Conservation (phyloP, 2,113 vertebrate genomes). For the Oncorhynchus tshawytscha region DNA sequence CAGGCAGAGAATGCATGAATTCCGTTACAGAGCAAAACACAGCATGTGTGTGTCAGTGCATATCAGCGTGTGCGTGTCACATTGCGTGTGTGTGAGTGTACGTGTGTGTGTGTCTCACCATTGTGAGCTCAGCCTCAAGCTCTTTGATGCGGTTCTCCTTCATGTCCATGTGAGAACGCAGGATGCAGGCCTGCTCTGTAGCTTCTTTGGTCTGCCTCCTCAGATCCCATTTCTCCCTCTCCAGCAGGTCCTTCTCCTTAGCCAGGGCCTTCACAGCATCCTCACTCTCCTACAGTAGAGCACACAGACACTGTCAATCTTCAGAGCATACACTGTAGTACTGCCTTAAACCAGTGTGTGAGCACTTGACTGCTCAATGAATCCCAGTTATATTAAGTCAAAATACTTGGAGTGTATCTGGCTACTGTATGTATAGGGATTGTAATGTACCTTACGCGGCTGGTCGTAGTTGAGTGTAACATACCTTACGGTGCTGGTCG, state of each 20-base stretch:
- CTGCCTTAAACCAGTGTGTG: not conserved
- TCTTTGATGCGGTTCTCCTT: constrained; percentile 91
- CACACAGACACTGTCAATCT: not conserved
- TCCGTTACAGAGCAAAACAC: not conserved
- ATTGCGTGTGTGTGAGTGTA: not conserved
- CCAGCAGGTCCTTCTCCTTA: constrained; percentile 85
- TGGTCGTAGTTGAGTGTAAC: too few relatives aligned
- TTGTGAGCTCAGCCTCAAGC: constrained; percentile 87
- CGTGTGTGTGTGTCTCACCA: constrained; percentile 72
- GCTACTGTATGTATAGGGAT: too few relatives aligned
- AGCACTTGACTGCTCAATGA: not conserved
- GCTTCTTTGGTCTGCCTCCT: constrained; percentile 85
- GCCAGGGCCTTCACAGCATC: constrained; percentile 83
- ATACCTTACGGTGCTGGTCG: too few relatives aligned
- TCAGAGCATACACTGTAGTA: not conserved
- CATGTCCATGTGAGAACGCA: constrained; percentile 85
- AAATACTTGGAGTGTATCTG: too few relatives aligned
- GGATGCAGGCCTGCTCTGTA: constrained; percentile 77
- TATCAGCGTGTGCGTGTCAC: not conserved
- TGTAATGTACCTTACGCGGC: too few relatives aligned
- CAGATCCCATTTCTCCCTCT: constrained; percentile 88
- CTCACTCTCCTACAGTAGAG: constrained; percentile 76
- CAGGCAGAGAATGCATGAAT: not conserved
- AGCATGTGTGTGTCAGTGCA: not conserved
- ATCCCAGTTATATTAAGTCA: too few relatives aligned